phyloP scores from a whole-genome alignment of 53 echinoderm and acorn worm species.

The Hippasteria phrygiana region DNA sequence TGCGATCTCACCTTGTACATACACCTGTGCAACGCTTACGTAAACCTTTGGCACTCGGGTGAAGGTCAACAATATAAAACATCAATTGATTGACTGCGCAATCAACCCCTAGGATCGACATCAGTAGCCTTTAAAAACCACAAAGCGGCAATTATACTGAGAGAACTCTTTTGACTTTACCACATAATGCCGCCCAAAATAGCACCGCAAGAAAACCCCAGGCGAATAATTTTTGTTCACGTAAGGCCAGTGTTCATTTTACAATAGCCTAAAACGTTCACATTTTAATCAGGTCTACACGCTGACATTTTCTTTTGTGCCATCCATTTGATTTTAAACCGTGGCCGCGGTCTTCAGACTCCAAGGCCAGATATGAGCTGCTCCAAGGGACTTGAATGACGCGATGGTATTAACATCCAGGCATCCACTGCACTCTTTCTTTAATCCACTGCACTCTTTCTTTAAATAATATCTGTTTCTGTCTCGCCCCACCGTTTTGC shows the following conservation, averaged over 20 bases:
- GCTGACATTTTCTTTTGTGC: not conserved
- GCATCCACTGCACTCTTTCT: not conserved
- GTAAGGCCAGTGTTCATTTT: not conserved
- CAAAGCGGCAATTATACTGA: no score
- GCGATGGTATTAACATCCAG: constrained; percentile 9
- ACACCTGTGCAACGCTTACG: no score
- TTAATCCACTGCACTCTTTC: not conserved
- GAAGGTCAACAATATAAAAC: no score
- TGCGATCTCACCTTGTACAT: no score
- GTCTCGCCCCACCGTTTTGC: constrained; percentile 15
- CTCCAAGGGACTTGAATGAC: not conserved
- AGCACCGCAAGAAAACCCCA: no score
- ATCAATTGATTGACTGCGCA: no score
- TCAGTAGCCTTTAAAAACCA: no score
- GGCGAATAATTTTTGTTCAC: not conserved
- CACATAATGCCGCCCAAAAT: no score
- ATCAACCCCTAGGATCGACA: no score
- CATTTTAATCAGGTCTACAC: not conserved
- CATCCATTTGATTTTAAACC: not conserved
- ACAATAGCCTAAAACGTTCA: not conserved
- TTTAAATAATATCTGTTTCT: not conserved
- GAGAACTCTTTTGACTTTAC: no score
- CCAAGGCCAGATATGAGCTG: constrained; percentile 22
- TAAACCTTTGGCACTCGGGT: no score
- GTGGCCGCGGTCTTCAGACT: not conserved